A percentile compares a stretch with the other conserved stretches of the same genome.
phyloP scores from a whole-genome alignment of 2,113 vertebrate genomes.

The Epinephelus cyanopodus region DNA sequence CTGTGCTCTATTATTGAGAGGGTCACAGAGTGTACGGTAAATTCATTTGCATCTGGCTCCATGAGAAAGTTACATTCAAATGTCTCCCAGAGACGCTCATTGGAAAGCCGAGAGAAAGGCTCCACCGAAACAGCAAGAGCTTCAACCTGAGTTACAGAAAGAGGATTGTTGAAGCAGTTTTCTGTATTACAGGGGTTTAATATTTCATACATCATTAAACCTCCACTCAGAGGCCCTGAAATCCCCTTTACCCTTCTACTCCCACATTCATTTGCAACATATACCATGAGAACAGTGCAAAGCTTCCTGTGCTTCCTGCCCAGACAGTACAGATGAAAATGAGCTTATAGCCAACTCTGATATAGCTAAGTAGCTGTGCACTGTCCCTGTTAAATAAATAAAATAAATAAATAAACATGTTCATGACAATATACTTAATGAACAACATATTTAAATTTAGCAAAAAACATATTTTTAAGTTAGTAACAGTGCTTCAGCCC shows the following conservation, averaged over 20 bases:
- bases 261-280: background rate
- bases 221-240: background rate
- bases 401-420: no score
- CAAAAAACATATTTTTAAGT: no score
- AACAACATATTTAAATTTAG: no score
- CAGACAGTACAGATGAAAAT: no score
- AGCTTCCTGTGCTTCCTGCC: no score
- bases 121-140: background rate
- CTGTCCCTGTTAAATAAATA: no score
- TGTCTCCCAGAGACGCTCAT: slow-evolving; percentile 25
- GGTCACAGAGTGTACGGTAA: slow-evolving; percentile 23
- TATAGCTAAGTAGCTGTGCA: no score
- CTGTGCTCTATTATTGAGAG: slow-evolving; percentile 11
- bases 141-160: background rate
- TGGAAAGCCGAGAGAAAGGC: slow-evolving; percentile 28
- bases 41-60: slow-evolving; percentile 39
- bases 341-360: no score
- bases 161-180: slow-evolving; percentile 5
- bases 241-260: background rate
- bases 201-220: background rate
- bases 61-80: slow-evolving; percentile 31
- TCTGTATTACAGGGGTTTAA: background rate
- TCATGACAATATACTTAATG: no score
- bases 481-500: no score
- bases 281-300: background rate